Conservation (phyloP, 2,888 invertebrate genomes). For the Arge pagana region DNA sequence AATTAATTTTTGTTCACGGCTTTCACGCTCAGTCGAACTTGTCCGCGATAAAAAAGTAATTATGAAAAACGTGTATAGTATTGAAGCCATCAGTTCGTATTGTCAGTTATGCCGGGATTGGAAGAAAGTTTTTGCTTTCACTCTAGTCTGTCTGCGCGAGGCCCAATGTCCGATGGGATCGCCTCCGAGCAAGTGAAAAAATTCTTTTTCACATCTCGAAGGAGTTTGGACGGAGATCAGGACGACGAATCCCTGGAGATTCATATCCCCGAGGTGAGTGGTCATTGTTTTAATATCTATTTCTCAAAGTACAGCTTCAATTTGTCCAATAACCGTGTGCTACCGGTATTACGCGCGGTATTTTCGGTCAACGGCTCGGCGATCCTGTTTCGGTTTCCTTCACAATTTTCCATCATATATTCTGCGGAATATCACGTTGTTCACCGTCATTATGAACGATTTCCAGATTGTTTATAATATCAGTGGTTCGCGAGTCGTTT, state of each 20-base stretch:
- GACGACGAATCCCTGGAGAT: constrained; percentile 78
- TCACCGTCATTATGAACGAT: too few relatives aligned
- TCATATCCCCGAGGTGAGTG: constrained; percentile 74
- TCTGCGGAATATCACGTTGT: too few relatives aligned
- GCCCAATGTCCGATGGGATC: constrained; percentile 67
- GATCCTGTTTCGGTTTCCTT: too few relatives aligned
- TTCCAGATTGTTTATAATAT: too few relatives aligned
- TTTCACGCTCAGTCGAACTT: too few relatives aligned
- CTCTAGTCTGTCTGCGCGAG: constrained; percentile 49
- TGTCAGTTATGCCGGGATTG: constrained; percentile 53
- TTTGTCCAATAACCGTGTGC: constrained; percentile 22
- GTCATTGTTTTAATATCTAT: constrained; percentile 11
- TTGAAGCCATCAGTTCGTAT: constrained; percentile 33
- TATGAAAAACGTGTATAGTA: constrained; percentile 34
- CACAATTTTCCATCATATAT: too few relatives aligned
- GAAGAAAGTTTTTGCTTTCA: constrained; percentile 50
- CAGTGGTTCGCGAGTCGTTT: too few relatives aligned
- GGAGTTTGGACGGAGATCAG: constrained; percentile 63
- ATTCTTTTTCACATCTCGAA: constrained; percentile 78
- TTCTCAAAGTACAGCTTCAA: neutral
- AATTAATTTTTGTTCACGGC: neutral
- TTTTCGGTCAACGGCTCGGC: constrained; percentile 31
- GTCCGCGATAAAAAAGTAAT: constrained; percentile 31
- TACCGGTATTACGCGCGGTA: constrained; percentile 42
- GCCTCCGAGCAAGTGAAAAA: constrained; percentile 75